phyloP scores from a whole-genome alignment of 2,888 invertebrate genomes.

The Eubasilissa splendida region DNA sequence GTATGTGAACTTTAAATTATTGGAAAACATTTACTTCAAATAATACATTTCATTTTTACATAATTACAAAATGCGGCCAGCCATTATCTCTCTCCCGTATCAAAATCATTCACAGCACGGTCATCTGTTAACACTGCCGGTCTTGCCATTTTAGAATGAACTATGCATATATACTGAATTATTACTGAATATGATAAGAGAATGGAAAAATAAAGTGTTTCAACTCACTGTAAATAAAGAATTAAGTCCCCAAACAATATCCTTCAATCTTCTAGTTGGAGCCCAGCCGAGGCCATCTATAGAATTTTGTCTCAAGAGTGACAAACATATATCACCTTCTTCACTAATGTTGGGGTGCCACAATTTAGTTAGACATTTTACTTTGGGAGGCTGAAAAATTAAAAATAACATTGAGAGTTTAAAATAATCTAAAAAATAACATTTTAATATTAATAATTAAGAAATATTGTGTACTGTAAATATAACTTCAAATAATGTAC shows the following conservation, averaged over 20 bases:
- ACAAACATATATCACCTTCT: conserved; percentile 93
- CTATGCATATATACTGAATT: no score
- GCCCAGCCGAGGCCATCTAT: conserved; percentile 97
- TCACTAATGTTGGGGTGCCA: conserved; percentile 98
- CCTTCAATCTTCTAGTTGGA: conserved; percentile 91
- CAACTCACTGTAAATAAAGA: conserved; percentile 89
- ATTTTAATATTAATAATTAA: not conserved
- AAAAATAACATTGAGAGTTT: not conserved
- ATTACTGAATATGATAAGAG: conserved; percentile 31
- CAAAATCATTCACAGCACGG: no score
- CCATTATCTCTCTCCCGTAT: no score
- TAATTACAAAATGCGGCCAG: no score
- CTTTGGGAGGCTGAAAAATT: conserved; percentile 87
- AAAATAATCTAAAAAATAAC: not conserved
- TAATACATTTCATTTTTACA: no score
- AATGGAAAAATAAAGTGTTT: not conserved
- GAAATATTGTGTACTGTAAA: not conserved
- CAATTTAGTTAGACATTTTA: conserved; percentile 90
- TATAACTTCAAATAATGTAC: not conserved
- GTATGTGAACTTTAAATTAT: no score
- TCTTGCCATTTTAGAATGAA: no score
- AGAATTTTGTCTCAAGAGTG: conserved; percentile 90
- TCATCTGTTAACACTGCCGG: no score
- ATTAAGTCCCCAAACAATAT: conserved; percentile 95
- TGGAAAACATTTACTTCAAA: no score